Evolutionary conservation across 1,140 invertebrate species (phyloP).

Genomic region (Heliothis virescens): DNA sequence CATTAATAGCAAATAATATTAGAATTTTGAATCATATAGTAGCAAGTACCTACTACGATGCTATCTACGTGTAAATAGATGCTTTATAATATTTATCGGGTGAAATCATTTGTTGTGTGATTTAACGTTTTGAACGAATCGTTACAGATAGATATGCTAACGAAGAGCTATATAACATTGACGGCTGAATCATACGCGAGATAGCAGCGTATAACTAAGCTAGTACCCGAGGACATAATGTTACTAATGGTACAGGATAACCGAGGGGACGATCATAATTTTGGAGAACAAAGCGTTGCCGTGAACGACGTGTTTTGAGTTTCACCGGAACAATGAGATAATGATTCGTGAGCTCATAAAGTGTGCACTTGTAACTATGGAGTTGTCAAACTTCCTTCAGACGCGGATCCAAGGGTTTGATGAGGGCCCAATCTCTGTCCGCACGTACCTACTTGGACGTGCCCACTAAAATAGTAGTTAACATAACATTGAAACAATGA

Average conservation of each 20-base stretch:
- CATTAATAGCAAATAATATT: no score
- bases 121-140: background rate
- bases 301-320: slow-evolving; percentile 67
- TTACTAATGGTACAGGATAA: slow-evolving; percentile 72
- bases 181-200: slow-evolving; percentile 56
- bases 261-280: slow-evolving; percentile 72
- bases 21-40: no score
- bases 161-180: slow-evolving; percentile 7
- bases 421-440: slow-evolving; percentile 52
- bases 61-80: no score
- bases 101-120: no score
- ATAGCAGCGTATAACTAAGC: slow-evolving; percentile 62
- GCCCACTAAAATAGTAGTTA: slow-evolving; percentile 41
- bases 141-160: background rate
- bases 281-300: slow-evolving; percentile 68
- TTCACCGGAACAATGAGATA: slow-evolving; percentile 70
- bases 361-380: slow-evolving; percentile 59
- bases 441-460: slow-evolving; percentile 34
- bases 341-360: slow-evolving; percentile 72
- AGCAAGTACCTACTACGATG: no score
- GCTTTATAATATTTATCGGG: no score
- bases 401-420: slow-evolving; percentile 54
- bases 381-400: slow-evolving; percentile 63
- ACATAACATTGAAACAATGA: slow-evolving; percentile 13
- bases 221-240: slow-evolving; percentile 67